Conservation (phyloP, 2,888 invertebrate genomes). For the Dysmachus trigonus region DNA sequence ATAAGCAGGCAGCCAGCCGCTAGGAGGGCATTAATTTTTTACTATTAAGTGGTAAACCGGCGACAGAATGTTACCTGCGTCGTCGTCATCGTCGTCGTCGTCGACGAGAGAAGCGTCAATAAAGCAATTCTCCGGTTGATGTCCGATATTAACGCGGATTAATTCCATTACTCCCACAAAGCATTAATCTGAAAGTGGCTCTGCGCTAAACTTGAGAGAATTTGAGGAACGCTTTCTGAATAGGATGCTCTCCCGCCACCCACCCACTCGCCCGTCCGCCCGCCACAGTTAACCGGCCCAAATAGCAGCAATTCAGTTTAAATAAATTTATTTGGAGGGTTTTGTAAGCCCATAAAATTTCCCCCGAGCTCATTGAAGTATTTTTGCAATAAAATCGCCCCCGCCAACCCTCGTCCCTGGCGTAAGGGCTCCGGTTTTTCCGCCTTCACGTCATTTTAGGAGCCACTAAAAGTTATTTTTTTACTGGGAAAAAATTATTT, state of each 20-base stretch:
- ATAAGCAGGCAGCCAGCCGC: background rate
- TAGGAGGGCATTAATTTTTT: constrained; percentile 13
- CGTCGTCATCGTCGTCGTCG: no score
- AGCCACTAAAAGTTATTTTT: constrained; percentile 41
- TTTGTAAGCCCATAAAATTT: constrained; percentile 21
- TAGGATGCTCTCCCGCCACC: background rate
- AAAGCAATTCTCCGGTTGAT: background rate
- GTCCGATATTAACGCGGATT: constrained; percentile 15
- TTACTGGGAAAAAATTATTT: constrained; percentile 44
- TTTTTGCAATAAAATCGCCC: constrained; percentile 31
- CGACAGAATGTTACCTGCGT: constrained; percentile 1
- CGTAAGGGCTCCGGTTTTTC: background rate
- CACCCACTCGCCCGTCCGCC: background rate
- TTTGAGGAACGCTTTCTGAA: background rate
- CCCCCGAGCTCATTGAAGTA: constrained; percentile 13
- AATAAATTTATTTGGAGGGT: constrained; percentile 30
- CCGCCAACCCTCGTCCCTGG: background rate
- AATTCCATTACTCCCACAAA: constrained; percentile 3
- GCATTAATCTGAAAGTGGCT: constrained; percentile 5
- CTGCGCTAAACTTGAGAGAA: background rate
- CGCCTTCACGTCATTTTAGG: constrained; percentile 17
- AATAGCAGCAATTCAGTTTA: constrained; percentile 34
- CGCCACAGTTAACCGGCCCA: background rate
- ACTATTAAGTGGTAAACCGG: constrained; percentile 11
- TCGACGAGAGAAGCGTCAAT: constrained; percentile 3